Evolutionary conservation across 2,888 invertebrate species (phyloP).

Genomic region (Amblyteles armatorius): DNA sequence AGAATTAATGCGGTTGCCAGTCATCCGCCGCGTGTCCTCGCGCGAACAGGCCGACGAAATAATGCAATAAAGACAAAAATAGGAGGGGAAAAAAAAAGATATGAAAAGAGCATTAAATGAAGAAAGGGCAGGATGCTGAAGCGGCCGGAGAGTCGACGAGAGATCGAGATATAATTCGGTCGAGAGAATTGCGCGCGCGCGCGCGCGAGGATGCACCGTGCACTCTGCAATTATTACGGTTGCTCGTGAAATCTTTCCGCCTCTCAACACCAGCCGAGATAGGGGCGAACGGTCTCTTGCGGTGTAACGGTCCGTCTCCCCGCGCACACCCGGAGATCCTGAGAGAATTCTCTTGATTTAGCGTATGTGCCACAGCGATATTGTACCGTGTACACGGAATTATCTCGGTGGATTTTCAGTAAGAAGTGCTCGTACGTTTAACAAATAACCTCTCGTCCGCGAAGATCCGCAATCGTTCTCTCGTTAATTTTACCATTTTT

Average conservation of each 20-base stretch:
- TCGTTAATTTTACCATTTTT: neutral
- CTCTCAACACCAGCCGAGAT: slow-evolving; percentile 57
- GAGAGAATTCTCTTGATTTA: slow-evolving; percentile 37
- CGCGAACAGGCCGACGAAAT: neutral
- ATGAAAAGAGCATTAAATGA: neutral
- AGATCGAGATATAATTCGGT: slow-evolving; percentile 59
- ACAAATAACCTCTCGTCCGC: neutral
- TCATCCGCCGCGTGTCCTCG: slow-evolving; percentile 65
- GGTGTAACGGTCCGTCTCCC: neutral
- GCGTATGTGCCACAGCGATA: slow-evolving; percentile 13
- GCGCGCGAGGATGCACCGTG: slow-evolving; percentile 8
- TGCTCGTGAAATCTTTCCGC: slow-evolving; percentile 58
- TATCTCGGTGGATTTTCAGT: neutral
- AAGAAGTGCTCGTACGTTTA: neutral
- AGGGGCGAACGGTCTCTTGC: slow-evolving; percentile 32
- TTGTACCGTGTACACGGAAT: neutral
- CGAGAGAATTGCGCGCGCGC: slow-evolving; percentile 28
- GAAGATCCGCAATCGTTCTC: too few relatives aligned
- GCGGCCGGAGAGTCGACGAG: slow-evolving; percentile 26
- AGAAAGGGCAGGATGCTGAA: slow-evolving; percentile 29
- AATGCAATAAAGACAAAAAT: slow-evolving; percentile 21
- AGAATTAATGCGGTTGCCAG: slow-evolving; percentile 77
- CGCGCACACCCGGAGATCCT: slow-evolving; percentile 15
- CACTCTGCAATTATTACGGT: slow-evolving; percentile 61
- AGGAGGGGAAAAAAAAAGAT: neutral